phyloP scores from a whole-genome alignment of 1,140 invertebrate genomes.

The Dinoponera quadriceps region DNA sequence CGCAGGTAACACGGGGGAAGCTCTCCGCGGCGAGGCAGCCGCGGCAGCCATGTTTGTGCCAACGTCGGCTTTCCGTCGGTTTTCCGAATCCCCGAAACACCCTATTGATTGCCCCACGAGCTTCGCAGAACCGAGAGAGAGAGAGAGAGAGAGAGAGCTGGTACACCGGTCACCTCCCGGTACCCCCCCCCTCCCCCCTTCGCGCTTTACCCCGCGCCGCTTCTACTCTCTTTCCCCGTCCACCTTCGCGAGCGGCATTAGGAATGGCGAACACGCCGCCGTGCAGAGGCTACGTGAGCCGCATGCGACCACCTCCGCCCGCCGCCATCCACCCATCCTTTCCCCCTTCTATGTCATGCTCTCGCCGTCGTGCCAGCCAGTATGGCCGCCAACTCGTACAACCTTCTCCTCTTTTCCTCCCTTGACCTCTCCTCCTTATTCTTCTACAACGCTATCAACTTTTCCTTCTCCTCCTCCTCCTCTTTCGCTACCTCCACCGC shows the following conservation, averaged over 20 bases:
- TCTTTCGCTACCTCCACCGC: conserved; percentile 48
- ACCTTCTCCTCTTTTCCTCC: conserved; percentile 82
- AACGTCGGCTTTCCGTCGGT: conserved; percentile 80
- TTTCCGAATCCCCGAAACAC: conserved; percentile 87
- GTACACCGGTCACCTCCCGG: conserved; percentile 80
- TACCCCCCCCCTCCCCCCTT: conserved; percentile 76
- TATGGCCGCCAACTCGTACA: conserved; percentile 82
- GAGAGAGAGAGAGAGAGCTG: conserved; percentile 57
- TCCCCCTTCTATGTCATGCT: conserved; percentile 76
- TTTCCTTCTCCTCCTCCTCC: conserved; percentile 67
- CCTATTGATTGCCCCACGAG: conserved; percentile 87
- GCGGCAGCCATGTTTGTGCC: conserved; percentile 82
- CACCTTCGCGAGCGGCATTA: conserved; percentile 85
- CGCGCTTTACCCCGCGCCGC: conserved; percentile 77
- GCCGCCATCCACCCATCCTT: conserved; percentile 76
- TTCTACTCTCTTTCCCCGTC: conserved; percentile 74
- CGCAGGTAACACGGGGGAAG: background rate
- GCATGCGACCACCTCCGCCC: conserved; percentile 86
- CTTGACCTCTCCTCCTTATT: conserved; percentile 80
- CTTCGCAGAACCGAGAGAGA: conserved; percentile 79
- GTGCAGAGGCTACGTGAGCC: conserved; percentile 88
- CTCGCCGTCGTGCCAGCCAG: conserved; percentile 80
- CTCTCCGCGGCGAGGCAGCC: too few relatives aligned
- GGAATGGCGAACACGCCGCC: conserved; percentile 88
- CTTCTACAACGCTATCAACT: conserved; percentile 60